Percentiles rank a stretch among this genome's conserved stretches.
phyloP scores from a whole-genome alignment of 2,113 vertebrate genomes.

The Tamias sibiricus region DNA sequence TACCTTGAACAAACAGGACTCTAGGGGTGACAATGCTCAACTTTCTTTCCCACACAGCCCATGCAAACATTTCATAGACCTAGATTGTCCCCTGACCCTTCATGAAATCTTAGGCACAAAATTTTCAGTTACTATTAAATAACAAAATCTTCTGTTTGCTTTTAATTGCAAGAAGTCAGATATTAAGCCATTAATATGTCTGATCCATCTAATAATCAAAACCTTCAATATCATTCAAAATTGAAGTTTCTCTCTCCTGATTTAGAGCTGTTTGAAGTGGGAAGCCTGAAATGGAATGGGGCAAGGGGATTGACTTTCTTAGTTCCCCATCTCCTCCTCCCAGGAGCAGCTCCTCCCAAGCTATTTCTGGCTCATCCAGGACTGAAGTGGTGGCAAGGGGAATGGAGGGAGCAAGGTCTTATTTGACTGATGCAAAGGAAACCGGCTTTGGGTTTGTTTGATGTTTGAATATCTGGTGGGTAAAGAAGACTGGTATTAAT shows the following conservation, averaged over 20 bases:
- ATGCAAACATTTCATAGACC: background rate
- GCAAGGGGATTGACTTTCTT: background rate
- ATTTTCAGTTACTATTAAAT: background rate
- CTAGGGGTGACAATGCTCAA: background rate
- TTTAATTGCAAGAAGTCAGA: background rate
- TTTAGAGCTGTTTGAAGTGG: background rate
- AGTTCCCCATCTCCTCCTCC: background rate
- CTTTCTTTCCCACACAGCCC: background rate
- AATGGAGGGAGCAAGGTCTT: background rate
- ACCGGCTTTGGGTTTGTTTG: background rate
- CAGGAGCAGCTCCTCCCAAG: no score
- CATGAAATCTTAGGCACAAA: background rate
- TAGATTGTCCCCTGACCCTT: background rate
- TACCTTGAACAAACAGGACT: background rate
- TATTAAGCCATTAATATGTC: background rate
- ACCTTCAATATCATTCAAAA: background rate
- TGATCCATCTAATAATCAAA: background rate
- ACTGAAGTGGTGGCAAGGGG: background rate
- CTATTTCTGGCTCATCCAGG: background rate
- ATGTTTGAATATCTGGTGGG: background rate
- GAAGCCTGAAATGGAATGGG: background rate
- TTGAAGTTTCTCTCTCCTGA: background rate
- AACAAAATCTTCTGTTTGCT: background rate
- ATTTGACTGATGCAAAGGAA: background rate
- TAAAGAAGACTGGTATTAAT: background rate